phyloP scores from a whole-genome alignment of 2,113 vertebrate species.

The Maccullochella peelii region DNA sequence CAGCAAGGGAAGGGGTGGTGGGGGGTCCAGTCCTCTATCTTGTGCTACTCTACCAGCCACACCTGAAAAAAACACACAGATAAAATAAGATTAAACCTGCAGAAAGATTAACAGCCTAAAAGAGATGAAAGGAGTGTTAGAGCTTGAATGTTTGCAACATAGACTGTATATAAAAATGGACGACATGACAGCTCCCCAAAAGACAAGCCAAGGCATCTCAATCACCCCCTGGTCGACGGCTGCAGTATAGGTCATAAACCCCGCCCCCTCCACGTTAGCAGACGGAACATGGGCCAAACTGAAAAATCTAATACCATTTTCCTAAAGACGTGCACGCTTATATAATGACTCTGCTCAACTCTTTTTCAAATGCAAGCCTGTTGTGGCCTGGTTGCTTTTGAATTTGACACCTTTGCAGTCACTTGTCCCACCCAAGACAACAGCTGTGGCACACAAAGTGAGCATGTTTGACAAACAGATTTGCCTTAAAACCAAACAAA shows the following conservation, averaged over 20 bases:
- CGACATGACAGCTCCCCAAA: too few relatives aligned
- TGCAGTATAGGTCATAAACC: too few relatives aligned
- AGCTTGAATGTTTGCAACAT: neutral
- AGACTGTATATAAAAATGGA: too few relatives aligned
- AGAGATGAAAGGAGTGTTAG: neutral
- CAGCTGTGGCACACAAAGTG: constrained; percentile 35
- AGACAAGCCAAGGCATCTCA: too few relatives aligned
- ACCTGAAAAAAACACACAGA: constrained; percentile 60
- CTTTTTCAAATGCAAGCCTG: constrained; percentile 11
- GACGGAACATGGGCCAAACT: too few relatives aligned
- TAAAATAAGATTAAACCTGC: constrained; percentile 6
- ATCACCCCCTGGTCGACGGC: too few relatives aligned
- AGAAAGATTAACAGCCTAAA: neutral
- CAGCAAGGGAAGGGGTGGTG: neutral
- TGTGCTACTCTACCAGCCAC: constrained; percentile 52
- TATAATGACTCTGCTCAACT: constrained; percentile 16
- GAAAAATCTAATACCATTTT: too few relatives aligned
- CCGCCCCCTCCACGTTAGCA: too few relatives aligned
- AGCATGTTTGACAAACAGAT: constrained; percentile 20
- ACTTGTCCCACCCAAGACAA: constrained; percentile 54
- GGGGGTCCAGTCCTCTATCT: constrained; percentile 34
- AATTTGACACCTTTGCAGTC: constrained; percentile 48
- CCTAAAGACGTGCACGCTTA: neutral
- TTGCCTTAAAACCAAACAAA: constrained; percentile 13
- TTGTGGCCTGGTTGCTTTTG: constrained; percentile 35